phyloP scores from a whole-genome alignment of 2,113 vertebrate genomes.

The Chaenogobius annularis region DNA sequence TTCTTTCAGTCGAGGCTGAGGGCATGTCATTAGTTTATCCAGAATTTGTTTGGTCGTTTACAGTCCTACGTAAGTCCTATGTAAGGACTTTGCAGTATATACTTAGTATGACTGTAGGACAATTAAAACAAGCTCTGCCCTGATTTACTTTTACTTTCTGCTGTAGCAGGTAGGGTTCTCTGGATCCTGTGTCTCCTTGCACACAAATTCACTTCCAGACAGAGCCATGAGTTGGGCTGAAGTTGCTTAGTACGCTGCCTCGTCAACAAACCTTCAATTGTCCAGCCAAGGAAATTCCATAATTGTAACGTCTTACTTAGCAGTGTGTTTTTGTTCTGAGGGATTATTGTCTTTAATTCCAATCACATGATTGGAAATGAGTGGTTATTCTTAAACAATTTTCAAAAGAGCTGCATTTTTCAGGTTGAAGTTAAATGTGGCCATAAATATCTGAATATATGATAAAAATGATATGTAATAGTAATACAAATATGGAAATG shows the following conservation, averaged over 20 bases:
- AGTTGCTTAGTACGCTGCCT: conserved; percentile 25
- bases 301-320: conserved; percentile 1
- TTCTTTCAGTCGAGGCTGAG: no score
- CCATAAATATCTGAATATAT: not conserved
- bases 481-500: not conserved
- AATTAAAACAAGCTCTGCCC: no score
- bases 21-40: no score
- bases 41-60: no score
- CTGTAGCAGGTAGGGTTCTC: no score
- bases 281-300: conserved; percentile 13
- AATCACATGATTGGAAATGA: conserved; percentile 55
- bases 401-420: conserved; percentile 33
- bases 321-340: conserved; percentile 26
- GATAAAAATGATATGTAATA: not conserved
- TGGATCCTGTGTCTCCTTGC: no score
- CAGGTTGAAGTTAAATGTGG: not conserved
- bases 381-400: conserved; percentile 26
- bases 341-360: conserved; percentile 52
- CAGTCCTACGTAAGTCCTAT: no score
- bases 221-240: conserved; percentile 16
- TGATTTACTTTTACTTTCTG: no score
- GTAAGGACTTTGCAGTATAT: no score
- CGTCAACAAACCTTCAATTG: conserved; percentile 22
- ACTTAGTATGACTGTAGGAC: no score
- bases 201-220: not conserved